Evolutionary conservation across 2,113 vertebrate genomes (phyloP), one percentile per base, ranked within the genome.

Genomic region (Paradoxurus hermaphroditus): DNA sequence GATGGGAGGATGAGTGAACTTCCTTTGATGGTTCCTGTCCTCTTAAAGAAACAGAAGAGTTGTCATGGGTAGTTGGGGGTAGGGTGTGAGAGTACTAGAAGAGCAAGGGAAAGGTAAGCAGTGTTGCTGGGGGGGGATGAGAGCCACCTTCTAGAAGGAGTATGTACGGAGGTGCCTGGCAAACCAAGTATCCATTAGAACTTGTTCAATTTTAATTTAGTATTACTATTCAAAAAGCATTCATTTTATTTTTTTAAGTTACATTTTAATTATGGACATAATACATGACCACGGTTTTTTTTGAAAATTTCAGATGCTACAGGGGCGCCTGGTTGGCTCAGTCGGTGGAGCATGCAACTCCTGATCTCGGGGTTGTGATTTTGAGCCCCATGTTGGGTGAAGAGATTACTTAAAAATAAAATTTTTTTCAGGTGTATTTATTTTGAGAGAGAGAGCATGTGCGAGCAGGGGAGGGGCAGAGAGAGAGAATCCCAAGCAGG

Each of bases 11-110:
- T n/a, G 63, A 88, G n/a, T 4, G 25, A 91, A 53, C 49, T 86
- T 91, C 16, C 21, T 88, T 31, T 93, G 25, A 44, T 70, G 87
- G 49, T 51, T 84, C 88, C 86, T 97, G 15, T 93, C 90, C 78
- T 84, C 44, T 78, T 51, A 36, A 91, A 83, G 81, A 92, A 86
- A 79, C 73, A 63, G 65, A 91, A 41, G 5, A 10, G 14, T 91
- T 78, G 34, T 78, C 15, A 25, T 62, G 15, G 41, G 21, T 16
- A 75, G 19, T 25, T 70, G 29, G 15, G 6, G 19, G 18, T 0
- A 12, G 13, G 27, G 12, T 10, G 11, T 46, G 25, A 78, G 59
- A 92, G 21, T 36, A 83, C 31, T 72, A 51, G 31, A 59, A 73
- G 25, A 90, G 34, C 27, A 62, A 77, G 56, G 67, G 41, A 51